phyloP scores from a whole-genome alignment of 2,888 invertebrate species.

The Disparrhopalites patrizii region DNA sequence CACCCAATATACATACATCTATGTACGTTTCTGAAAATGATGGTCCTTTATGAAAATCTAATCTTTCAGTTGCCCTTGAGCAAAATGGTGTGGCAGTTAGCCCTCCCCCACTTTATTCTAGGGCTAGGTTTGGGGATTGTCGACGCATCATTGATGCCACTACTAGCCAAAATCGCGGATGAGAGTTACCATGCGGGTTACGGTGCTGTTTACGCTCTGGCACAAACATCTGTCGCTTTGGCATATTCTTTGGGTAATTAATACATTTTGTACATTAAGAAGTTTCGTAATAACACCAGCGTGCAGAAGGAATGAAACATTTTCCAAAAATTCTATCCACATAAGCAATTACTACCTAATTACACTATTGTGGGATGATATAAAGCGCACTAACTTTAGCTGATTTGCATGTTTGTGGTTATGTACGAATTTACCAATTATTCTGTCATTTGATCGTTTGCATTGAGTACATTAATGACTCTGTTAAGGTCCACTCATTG shows the following conservation, averaged over 20 bases:
- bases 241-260: constrained; percentile 68
- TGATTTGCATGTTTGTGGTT: too few species aligned
- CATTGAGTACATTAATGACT: constrained; percentile 9
- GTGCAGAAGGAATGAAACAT: too few species aligned
- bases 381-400: too few species aligned
- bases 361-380: too few species aligned
- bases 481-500: constrained; percentile 65
- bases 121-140: constrained; percentile 77
- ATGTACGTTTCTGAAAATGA: not conserved
- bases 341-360: too few species aligned
- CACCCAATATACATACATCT: too few species aligned
- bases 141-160: constrained; percentile 74
- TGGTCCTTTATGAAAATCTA: constrained; percentile 25
- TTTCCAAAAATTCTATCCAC: too few species aligned
- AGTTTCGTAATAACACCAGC: not conserved
- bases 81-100: constrained; percentile 60
- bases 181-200: constrained; percentile 61
- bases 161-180: constrained; percentile 70
- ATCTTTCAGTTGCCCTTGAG: constrained; percentile 66
- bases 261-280: not conserved
- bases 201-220: constrained; percentile 75
- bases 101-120: constrained; percentile 72
- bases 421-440: too few species aligned
- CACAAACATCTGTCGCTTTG: constrained; percentile 74
- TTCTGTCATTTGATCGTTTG: too few species aligned